Evolutionary conservation across 2,797 vertebrate genomes (phyloP), one percentile per base, ranked within the genome.

Genomic region (Bufotes viridis): DNA sequence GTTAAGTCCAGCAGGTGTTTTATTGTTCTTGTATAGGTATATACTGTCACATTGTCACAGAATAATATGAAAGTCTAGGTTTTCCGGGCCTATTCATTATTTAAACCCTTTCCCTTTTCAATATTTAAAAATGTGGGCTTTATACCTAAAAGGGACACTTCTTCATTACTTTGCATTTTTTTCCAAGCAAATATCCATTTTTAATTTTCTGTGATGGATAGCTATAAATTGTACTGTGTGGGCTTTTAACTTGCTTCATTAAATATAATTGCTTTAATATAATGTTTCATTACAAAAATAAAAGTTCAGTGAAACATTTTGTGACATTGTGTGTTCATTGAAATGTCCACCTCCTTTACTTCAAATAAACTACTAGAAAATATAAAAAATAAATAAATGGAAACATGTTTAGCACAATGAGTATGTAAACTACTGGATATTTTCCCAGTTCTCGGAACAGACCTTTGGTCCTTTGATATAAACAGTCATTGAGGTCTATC

Each of bases 221-320:
- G 8, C 26, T 70, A 18, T 69, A 26, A 26, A 26, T 69, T 69
- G 24, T 69, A 74, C 15, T 74, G 70, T 74, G 34, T 17, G 18
- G 70, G 70, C 13, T 51, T 49, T 10, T 22, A 10, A 42, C 60
- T 81, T 12, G 58, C 79, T 42, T 81, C 81, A 55, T 17, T 69
- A n/a, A 69, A 82, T 60, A 82, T 82, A 24, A 82, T 69, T 82
- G 22, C 65, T 69, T 26, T 3, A 74, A 74, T 42, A 74, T 20
- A 74, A 74, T 49, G 42, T 74, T 42, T 74, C 15, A 74, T 74
- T 74, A 74, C 70, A 74, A 49, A 61, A 67, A 15, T 67, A 49
- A 67, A 65, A 53, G 22, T 82, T 15, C 9, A 26, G 11, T 20
- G 15, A 24, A 69, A 69, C 42, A 69, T 55, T 18, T 70, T 69